Evolutionary conservation across 2,797 vertebrate genomes (phyloP), one percentile per base, ranked within the genome.

Genomic region (Cossypha dichroa): DNA sequence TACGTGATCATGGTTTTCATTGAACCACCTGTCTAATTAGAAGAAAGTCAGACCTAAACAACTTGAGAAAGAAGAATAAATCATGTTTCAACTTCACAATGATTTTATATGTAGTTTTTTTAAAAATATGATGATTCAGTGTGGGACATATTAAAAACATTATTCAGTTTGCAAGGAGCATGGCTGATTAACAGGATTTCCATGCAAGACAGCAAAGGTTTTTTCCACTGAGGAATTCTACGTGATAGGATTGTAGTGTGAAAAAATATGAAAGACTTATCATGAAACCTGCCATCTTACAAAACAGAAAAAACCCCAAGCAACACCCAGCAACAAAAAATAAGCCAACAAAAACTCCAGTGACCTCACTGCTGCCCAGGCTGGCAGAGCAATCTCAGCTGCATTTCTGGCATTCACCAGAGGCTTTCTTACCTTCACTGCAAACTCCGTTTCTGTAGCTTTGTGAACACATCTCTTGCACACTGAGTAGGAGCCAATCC

Each of bases 391-490:
- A 70, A 58, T 15, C 29, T 59, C 58, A 79, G 28, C 36, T 40
- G 28, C 43, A 69, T 51, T 56, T 89, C 63, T 72, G 77, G 46
- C 22, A 62, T n/a, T 13, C 19, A 7, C 12, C 25, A n/a, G 6
- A 4, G 26, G 21, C n/a, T 33, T 73, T 85, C 97, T 94, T 98
- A 99, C 99, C 98, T 99, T 99, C 59, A 99, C 99, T 15, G 99
- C 99, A 72, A 99, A 99, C 93, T 99, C 99, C 1, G 99, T 97
- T 29, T 98, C 98, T 8, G 99, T 99, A 33, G 99, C 97, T 97
- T 98, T 99, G 93, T 99, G 99, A 66, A 99, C 96, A 33, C 99
- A 99, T 29, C 98, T 98, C 93, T 97, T 99, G 97, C 98, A 98
- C 86, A 99, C 98, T 0, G 98, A 99, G 60, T 98, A 98, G 28